A percentile compares a stretch with the other conserved stretches of the same genome.
phyloP scores from a whole-genome alignment of 2,888 invertebrate genomes.

The Cinara cedri region DNA sequence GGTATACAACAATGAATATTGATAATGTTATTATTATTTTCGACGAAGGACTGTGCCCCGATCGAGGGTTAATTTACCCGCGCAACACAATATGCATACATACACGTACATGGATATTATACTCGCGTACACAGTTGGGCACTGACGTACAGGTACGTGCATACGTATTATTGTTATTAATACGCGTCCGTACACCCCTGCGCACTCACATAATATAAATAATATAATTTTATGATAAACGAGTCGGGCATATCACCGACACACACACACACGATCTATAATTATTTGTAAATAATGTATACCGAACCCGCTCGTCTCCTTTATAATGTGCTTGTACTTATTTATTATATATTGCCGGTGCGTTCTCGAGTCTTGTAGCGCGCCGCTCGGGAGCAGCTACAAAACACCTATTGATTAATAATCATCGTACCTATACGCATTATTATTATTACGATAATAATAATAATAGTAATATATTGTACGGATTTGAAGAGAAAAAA shows the following conservation, averaged over 20 bases:
- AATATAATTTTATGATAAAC: background rate
- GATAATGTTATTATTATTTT: no score
- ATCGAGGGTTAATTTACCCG: no score
- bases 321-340: background rate
- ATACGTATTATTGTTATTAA: no score
- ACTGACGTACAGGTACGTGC: no score
- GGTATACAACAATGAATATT: no score
- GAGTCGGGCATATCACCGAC: background rate
- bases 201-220: background rate
- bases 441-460: no score
- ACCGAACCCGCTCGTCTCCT: background rate
- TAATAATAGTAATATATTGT: no score
- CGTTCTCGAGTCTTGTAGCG: background rate
- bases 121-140: no score
- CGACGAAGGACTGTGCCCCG: no score
- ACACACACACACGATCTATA: background rate
- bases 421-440: background rate
- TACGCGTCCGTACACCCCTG: background rate
- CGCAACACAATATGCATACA: no score
- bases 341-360: no score
- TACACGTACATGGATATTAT: no score
- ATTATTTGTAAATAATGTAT: slow-evolving; percentile 21
- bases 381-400: background rate
- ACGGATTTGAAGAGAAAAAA: background rate
- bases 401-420: slow-evolving; percentile 9